Base-by-base conservation (phyloP, 1,140 invertebrate species). In the Ooceraea biroi region DNA sequence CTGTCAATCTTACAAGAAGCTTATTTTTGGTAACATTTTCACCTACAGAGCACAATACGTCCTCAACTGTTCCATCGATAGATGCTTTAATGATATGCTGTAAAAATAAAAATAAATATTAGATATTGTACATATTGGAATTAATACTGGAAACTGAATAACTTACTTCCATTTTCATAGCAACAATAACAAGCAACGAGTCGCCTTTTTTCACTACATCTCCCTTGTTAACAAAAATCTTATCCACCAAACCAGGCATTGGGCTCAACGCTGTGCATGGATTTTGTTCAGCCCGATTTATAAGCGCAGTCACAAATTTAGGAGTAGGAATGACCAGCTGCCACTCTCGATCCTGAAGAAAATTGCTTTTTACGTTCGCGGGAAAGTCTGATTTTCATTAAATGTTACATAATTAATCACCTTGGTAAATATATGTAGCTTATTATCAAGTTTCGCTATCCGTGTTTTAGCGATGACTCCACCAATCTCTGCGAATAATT, bases 151-250 rank as follows among this genome's bases (percentile, higher is more conserved):
- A 61, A 25, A 52, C 76, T 11, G 12, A 71, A 50, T 71, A 71
- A 91, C 92, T 94, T 93, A 97, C 97, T 95, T 99, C 99, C 99
- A 99, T 99, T 95, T 99, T 99, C 99, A 99, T 99, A 10, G 99
- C 99, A 82, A 99, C 98, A 91, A 99, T 97, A 57, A 99, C 97
- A 52, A 99, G 96, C 0, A 99, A 93, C 0, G 98, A 96, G 92
- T 99, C 97, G 0, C 98, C 98, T 91, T 96, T 95, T 83, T 96
- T 96, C 0, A 99, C 97, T n/a, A 84, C 73, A 87, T 98, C 96
- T 3, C 98, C 98, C 22, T 95, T 94, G 77, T 96, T 95, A 0
- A 99, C 98, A 22, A 98, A 95, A 50, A 99, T 95, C 94, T 98
- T 98, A 87, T 99, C 98, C 22, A 99, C 95, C 17, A 99, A 96